Conservation (phyloP, 1,140 invertebrate genomes). For the Calycopis cecrops region DNA sequence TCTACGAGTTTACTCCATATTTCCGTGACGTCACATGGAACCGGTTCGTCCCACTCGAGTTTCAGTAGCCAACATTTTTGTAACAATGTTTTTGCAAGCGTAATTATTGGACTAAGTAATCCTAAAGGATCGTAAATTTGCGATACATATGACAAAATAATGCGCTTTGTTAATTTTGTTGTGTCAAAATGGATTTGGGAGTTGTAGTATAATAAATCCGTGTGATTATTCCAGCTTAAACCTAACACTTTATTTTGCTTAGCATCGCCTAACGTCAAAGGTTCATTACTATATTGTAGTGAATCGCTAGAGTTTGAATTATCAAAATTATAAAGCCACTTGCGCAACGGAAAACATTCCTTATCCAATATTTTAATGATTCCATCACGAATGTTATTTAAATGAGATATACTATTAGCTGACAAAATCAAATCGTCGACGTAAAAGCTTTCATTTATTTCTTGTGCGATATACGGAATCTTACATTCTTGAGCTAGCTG, state of each 20-base stretch:
- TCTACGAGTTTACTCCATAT: slow-evolving; percentile 15
- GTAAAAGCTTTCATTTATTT: slow-evolving; percentile 19
- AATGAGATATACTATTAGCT: slow-evolving; percentile 12
- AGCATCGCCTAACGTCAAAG: too few species aligned
- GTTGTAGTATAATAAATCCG: slow-evolving; percentile 18
- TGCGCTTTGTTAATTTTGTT: slow-evolving; percentile 16
- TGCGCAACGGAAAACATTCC: too few species aligned
- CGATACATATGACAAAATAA: slow-evolving; percentile 15
- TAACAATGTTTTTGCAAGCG: slow-evolving; percentile 18
- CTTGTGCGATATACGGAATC: slow-evolving; percentile 8
- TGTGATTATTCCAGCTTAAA: slow-evolving; percentile 17
- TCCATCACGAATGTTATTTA: too few species aligned
- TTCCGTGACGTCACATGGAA: slow-evolving; percentile 12
- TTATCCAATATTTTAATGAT: too few species aligned
- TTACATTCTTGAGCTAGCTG: slow-evolving; percentile 19
- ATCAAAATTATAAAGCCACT: too few species aligned
- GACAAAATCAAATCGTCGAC: slow-evolving; percentile 23
- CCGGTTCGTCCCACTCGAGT: slow-evolving; percentile 18
- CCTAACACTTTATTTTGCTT: slow-evolving; percentile 17
- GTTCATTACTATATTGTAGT: too few species aligned
- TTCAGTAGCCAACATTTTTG: slow-evolving; percentile 21
- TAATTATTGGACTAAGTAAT: slow-evolving; percentile 19
- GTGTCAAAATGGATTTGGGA: slow-evolving; percentile 10
- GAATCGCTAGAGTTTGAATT: too few species aligned
- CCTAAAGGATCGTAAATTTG: slow-evolving; percentile 21